Evolutionary conservation across 2,797 vertebrate genomes (phyloP), one percentile per base, ranked within the genome.

Genomic region (Chelonia mydas): DNA sequence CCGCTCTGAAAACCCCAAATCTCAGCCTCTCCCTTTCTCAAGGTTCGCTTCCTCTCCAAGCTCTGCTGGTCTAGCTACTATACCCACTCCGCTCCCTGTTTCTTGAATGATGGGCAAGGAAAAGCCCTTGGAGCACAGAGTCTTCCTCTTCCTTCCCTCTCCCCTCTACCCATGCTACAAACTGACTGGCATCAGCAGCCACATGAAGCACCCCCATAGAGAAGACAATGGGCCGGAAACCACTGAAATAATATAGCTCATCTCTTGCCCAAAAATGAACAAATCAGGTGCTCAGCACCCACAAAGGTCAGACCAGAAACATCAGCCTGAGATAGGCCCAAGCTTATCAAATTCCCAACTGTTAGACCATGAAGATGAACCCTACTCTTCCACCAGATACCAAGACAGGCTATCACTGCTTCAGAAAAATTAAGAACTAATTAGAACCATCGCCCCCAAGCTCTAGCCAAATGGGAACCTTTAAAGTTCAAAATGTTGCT

Each of bases 401-500:
- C 45, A 47, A 47, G 74, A 13, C 3, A 15, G 45, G 37, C 54
- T 51, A 90, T 93, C 78, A 76, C 81, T 84, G 93, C 87, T 83
- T 84, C 82, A 0, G 0, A 81, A 93, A 94, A 90, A 84, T 93
- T 95, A 94, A 90, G 87, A 96, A 54, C 83, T 95, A 93, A 95
- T 96, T 89, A 95, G 86, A 96, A 83, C 84, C 8, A 3, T 81
- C 80, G 88, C 65, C 94, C 41, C 81, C 59, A 55, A 13, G 11
- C 72, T 76, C 21, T 27, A 95, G 94, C 90, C 94, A 88, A 84
- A 96, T 94, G 83, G 78, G 92, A 86, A 88, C 77, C 86, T 97
- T 95, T 97, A 90, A 97, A 96, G 90, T 94, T 92, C 74, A 92
- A 95, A 31, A 76, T 90, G 87, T 92, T 94, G 90, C 54, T 90